These are phyloP conservation scores for Microchirus variegatus DNA, from an alignment of 2,797 vertebrate species.

Conservation along the genomic window DNA sequence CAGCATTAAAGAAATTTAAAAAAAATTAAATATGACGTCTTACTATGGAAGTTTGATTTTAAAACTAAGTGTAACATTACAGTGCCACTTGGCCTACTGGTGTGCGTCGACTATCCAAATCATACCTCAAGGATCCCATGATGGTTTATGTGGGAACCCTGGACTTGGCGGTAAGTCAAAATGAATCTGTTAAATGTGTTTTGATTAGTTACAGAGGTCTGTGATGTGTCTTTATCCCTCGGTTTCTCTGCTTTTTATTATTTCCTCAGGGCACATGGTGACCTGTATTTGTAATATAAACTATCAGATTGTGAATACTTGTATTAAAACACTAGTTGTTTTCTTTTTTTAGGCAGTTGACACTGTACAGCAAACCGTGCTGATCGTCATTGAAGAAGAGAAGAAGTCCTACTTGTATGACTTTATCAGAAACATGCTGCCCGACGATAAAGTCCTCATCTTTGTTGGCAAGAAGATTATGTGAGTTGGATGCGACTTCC, in stretches of 20 bases:
- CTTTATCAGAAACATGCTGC: constrained; percentile 89
- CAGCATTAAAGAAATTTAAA: no score
- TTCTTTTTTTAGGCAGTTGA: constrained; percentile 84
- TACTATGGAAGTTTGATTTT: no score
- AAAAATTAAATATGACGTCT: no score
- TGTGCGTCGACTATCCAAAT: constrained; percentile 90
- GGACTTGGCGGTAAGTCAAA: constrained; percentile 90
- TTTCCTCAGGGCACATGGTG: no score
- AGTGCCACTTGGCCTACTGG: constrained; percentile 96
- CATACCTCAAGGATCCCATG: constrained; percentile 94
- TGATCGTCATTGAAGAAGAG: constrained; percentile 89
- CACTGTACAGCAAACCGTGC: constrained; percentile 89
- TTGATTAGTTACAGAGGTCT: no score
- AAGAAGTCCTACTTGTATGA: constrained; percentile 86
- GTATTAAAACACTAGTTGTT: background rate
- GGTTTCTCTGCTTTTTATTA: no score
- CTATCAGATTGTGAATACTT: background rate
- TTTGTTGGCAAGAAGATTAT: constrained; percentile 93
- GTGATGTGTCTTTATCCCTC: no score
- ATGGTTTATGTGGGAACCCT: constrained; percentile 95
- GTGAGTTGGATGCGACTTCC: constrained; percentile 74
- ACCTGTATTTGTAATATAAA: no score
- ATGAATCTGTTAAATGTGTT: background rate
- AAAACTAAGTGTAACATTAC: constrained; percentile 14
- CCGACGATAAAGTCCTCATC: constrained; percentile 91